These are phyloP conservation scores for Threskiornis aethiopicus DNA, from an alignment of 2,797 vertebrate genomes.

Conservation along the genomic window DNA sequence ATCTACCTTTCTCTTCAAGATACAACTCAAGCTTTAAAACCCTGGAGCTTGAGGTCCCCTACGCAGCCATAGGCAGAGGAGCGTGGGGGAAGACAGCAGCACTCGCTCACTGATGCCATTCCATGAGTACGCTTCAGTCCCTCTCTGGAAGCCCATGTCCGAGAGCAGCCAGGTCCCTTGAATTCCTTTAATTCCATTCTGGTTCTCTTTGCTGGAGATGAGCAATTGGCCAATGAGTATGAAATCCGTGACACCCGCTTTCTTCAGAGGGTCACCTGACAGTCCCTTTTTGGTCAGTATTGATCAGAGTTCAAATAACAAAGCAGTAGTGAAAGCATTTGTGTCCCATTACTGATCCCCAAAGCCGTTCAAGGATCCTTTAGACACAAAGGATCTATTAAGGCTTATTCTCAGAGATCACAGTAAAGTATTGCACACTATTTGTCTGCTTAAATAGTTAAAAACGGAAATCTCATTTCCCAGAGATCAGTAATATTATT, in stretches of 20 bases:
- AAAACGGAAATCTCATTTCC: constrained; percentile 1
- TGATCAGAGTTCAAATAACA: neutral
- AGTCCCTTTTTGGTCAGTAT: constrained; percentile 3
- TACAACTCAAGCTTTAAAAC: neutral
- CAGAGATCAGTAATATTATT: constrained; percentile 9
- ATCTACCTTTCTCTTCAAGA: neutral
- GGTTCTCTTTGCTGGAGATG: neutral
- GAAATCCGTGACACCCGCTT: neutral
- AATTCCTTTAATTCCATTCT: neutral
- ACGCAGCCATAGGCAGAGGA: neutral
- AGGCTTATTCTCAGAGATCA: constrained; percentile 39
- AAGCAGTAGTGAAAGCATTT: constrained; percentile 13
- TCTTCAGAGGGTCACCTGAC: neutral
- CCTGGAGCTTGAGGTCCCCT: neutral
- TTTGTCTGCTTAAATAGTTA: constrained; percentile 24
- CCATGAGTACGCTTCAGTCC: rapidly evolving
- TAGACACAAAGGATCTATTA: constrained; percentile 16
- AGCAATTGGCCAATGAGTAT: neutral
- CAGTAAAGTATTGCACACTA: constrained; percentile 32
- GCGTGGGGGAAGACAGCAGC: neutral
- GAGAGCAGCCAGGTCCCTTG: constrained; percentile 1
- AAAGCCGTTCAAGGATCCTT: constrained; percentile 37
- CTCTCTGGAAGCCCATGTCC: neutral
- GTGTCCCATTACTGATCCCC: neutral
- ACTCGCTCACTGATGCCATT: neutral